Evolutionary conservation across 1,140 invertebrate genomes (phyloP).

Genomic region (Hypothenemus hampei): DNA sequence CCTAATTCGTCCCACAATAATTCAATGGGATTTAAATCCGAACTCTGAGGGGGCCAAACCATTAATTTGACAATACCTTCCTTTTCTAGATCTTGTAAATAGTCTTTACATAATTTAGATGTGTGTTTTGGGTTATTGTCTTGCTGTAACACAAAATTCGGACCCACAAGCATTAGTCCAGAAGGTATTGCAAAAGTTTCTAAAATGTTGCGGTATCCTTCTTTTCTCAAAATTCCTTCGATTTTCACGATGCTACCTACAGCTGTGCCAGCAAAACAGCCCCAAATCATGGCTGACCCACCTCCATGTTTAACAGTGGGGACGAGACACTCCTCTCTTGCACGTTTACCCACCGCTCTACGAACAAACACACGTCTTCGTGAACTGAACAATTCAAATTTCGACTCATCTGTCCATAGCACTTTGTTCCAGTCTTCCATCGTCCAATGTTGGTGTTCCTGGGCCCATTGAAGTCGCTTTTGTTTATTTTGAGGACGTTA

Average conservation of each 20-base stretch:
- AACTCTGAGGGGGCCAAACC: too few relatives aligned
- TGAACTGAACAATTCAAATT: not conserved
- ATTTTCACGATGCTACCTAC: not conserved
- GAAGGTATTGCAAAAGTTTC: not conserved
- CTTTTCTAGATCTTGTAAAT: too few relatives aligned
- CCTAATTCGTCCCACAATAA: not conserved
- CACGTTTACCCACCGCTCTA: not conserved
- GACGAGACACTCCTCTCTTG: not conserved
- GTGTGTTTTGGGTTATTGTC: too few relatives aligned
- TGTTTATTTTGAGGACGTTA: not conserved
- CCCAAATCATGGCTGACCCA: too few relatives aligned
- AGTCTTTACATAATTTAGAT: too few relatives aligned
- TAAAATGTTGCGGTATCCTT: not conserved
- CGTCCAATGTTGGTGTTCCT: not conserved
- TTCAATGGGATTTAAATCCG: too few relatives aligned
- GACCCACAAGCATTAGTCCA: too few relatives aligned
- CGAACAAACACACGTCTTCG: not conserved
- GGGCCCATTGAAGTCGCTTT: not conserved
- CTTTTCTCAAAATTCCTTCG: not conserved
- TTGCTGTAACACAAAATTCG: too few relatives aligned
- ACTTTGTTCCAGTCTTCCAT: not conserved
- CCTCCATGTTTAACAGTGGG: not conserved
- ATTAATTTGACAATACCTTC: too few relatives aligned
- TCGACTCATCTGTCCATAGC: not conserved
- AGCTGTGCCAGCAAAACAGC: not conserved